Evolutionary conservation across 2,888 invertebrate genomes (phyloP), one percentile per base, ranked within the genome.

Genomic region (Agrilus cyanescens): DNA sequence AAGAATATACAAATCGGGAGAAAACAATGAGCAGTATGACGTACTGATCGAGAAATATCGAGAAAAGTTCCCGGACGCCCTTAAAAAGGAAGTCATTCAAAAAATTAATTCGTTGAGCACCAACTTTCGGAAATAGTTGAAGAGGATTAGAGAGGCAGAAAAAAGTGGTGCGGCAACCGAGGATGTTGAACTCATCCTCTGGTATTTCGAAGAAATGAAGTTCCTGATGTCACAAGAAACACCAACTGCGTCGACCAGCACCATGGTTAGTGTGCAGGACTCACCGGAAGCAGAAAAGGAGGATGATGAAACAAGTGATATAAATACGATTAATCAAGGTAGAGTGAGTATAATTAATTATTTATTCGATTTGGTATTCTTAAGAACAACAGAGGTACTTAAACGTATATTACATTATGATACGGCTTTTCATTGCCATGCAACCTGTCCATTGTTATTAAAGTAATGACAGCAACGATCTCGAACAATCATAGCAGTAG

Each of bases 1-100:
- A 47, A 32, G 49, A 50, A n/a, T 54, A 55, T 40, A 50, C 38
- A 45, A 51, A 41, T 43, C 47, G 38, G 44, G 47, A 45, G 45
- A 44, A 44, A 46, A 54, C 43, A 45, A 42, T 32, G 40, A 48
- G 37, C 45, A 48, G 10, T 46, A 50, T 39, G 46, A 48, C 31
- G 32, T 30, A 16, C 38, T 53, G 30, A 16, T 52, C 15, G 14
- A 43, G 12, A 50, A 48, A 42, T 53, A 38, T 40, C 44, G 36
- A 33, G 46, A 51, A 38, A 32, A 44, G 7, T 41, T 48, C 32
- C 43, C 43, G 29, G 41, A 46, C n/a, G 47, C 47, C 10, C 38
- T 32, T 34, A 43, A 38, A 12, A 12, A 12, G 29, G 25, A 39
- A 13, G n/a, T 43, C n/a, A 30, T 43, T 34, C 38, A 39, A 38